Evolutionary conservation across 2,113 vertebrate species (phyloP).

Genomic region (Colius striatus): DNA sequence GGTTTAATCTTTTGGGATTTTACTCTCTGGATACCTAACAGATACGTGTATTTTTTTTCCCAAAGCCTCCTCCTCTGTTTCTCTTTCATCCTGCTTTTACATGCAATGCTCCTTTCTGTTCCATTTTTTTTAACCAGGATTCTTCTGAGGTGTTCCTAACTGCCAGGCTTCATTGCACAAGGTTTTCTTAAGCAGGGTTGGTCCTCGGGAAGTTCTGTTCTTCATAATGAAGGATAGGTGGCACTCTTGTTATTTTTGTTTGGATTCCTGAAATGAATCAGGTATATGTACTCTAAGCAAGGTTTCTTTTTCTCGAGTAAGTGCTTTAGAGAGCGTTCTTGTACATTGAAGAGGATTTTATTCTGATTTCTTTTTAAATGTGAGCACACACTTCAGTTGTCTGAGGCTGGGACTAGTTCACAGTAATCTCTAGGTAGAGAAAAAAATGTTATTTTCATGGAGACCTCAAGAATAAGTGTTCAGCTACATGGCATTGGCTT

Average conservation of each 20-base stretch:
- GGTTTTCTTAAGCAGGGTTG: background rate
- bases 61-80: background rate
- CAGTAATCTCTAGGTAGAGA: background rate
- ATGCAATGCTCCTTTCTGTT: background rate
- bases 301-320: slow-evolving; percentile 23
- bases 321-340: slow-evolving; percentile 33
- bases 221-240: slow-evolving; percentile 15
- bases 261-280: slow-evolving; percentile 11
- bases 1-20: background rate
- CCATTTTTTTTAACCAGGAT: background rate
- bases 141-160: background rate
- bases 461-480: background rate
- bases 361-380: background rate
- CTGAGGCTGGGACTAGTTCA: background rate
- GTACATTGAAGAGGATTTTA: background rate
- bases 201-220: background rate
- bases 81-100: background rate
- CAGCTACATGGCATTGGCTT: background rate
- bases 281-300: background rate
- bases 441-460: background rate
- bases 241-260: slow-evolving; percentile 48
- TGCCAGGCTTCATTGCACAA: background rate
- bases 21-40: background rate
- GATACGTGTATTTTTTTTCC: background rate
- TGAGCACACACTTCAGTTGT: background rate